Conservation (phyloP, 1,140 invertebrate genomes). For the Rhagoletis zephyria region DNA sequence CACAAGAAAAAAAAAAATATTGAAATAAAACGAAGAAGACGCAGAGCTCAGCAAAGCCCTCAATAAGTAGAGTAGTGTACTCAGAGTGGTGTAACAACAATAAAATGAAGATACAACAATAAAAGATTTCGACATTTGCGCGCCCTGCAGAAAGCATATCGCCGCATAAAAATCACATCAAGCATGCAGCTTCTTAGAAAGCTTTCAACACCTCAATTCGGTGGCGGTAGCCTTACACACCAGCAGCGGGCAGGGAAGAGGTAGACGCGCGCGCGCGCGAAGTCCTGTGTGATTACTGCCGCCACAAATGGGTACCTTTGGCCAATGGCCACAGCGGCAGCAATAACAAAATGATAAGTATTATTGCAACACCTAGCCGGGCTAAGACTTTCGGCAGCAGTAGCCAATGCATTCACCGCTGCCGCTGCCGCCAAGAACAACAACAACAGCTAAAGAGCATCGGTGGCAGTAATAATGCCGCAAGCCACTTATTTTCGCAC, state of each 20-base stretch:
- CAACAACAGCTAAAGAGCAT: not conserved
- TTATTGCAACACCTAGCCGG: not conserved
- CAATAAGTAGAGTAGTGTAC: not conserved
- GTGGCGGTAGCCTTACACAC: not conserved
- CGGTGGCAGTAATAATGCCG: not conserved
- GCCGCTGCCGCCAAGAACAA: not conserved
- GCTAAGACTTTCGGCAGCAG: not conserved
- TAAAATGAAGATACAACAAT: conserved; percentile 52
- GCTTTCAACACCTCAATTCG: conserved; percentile 35
- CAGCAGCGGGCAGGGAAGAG: not conserved
- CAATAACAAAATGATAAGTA: conserved; percentile 16
- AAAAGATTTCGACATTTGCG: conserved; percentile 46
- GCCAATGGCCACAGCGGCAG: conserved; percentile 15
- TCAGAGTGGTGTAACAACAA: not conserved
- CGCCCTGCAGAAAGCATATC: conserved; percentile 29
- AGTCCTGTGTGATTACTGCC: conserved; percentile 6
- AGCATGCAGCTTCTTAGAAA: conserved; percentile 50
- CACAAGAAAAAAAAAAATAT: not conserved
- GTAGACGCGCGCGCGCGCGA: not conserved
- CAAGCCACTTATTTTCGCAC: conserved; percentile 72
- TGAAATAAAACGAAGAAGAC: not conserved
- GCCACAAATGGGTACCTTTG: conserved; percentile 28
- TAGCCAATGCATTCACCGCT: not conserved
- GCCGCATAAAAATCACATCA: conserved; percentile 48
- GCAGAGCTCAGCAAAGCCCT: too few relatives aligned